Evolutionary conservation across 2,113 vertebrate species (phyloP), one percentile per base, ranked within the genome.

Genomic region (Anser brachyrhynchus): DNA sequence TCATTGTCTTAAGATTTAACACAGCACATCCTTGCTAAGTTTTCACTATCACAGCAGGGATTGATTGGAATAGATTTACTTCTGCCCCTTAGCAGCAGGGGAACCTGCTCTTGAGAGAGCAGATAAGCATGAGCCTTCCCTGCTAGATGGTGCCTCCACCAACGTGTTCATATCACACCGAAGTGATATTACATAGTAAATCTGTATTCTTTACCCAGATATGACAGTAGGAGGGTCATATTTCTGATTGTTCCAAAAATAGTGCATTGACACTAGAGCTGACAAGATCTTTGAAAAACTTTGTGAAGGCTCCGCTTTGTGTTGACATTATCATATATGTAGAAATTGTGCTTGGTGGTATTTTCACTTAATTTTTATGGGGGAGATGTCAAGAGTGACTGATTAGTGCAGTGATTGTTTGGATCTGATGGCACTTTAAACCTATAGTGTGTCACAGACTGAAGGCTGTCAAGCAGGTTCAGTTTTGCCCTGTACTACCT

Each of bases 301-400:
- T 69, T 28, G 43, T 28, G 39, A 93, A 72, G 10, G 21, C 39
- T 82, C 17, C 9, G 1, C n/a, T 81, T 25, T 3, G 2, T 65
- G 15, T 29, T 72, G n/a, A 21, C 1, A 4, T 10, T 44, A 29
- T 18, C 2, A 1, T 31, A 11, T 44, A 13, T 10, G 10, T 20
- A 7, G 43, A 61, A 21, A 69, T 15, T 6, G 49, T 52, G n/a
- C 41, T 62, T 66, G 49, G 19, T 69, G 18, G 33, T 49, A 69
- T 87, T 87, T 81, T 89, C n/a, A 33, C 28, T 74, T 23, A 39
- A 9, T 64, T 90, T 92, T 87, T 72, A 23, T 0, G 3, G 35
- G 28, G 17, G 17, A 55, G 10, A 55, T 81, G 22, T 41, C 41
- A 89, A n/a, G 31, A 49, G 14, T 62, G 52, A 16, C 37, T 37